Conservation (phyloP, 1,140 invertebrate species). For the Lepidostoma basale region DNA sequence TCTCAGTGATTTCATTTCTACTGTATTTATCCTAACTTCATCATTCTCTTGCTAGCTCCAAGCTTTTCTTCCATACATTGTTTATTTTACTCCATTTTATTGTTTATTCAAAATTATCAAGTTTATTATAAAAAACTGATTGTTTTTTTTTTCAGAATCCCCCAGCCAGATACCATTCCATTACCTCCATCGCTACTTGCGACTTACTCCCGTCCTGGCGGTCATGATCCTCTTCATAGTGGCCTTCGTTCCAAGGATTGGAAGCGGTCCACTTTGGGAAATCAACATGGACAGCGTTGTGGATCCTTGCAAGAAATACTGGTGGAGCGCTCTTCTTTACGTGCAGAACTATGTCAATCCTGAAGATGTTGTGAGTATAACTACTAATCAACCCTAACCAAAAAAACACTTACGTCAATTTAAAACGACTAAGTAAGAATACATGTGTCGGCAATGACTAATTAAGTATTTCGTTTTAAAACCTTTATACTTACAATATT, state of each 20-base stretch:
- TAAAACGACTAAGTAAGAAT: background rate
- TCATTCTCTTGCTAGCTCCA: no score
- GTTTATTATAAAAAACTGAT: no score
- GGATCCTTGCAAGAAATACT: slow-evolving; percentile 56
- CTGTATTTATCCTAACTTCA: no score
- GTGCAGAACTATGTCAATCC: slow-evolving; percentile 62
- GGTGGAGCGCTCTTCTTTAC: slow-evolving; percentile 63
- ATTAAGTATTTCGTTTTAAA: background rate
- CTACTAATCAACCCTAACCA: background rate
- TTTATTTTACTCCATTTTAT: no score
- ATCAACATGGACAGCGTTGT: slow-evolving; percentile 48
- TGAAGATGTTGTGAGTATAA: slow-evolving; percentile 50
- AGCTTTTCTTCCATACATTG: no score
- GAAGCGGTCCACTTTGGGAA: slow-evolving; percentile 65
- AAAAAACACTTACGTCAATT: background rate
- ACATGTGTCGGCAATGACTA: background rate
- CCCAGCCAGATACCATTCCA: background rate
- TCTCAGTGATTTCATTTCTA: no score
- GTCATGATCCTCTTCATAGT: slow-evolving; percentile 62
- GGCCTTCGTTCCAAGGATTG: slow-evolving; percentile 62
- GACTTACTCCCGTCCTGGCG: slow-evolving; percentile 65
- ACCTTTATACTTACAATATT: background rate
- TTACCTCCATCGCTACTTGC: slow-evolving; percentile 11
- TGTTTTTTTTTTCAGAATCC: slow-evolving; percentile 8
- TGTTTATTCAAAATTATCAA: no score